Conservation (phyloP, 2,888 invertebrate genomes). For the Chymomyza fuscimana region DNA sequence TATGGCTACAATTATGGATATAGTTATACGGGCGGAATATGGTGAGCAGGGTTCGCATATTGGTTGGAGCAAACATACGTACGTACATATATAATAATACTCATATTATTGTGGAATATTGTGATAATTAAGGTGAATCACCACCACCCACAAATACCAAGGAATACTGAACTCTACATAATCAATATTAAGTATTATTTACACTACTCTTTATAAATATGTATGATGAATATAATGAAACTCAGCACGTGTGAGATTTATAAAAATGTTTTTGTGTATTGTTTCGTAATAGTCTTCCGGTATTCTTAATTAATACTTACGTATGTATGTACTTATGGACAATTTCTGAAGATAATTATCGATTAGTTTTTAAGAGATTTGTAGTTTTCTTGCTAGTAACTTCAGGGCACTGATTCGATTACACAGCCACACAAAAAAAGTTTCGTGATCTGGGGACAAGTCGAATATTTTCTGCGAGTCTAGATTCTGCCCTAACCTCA, state of each 20-base stretch:
- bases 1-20: slow-evolving; percentile 54
- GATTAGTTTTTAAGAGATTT: too few species aligned
- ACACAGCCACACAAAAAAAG: too few species aligned
- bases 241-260: background rate
- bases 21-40: slow-evolving; percentile 52
- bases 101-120: slow-evolving; percentile 21
- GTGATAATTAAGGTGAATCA: slow-evolving; percentile 41
- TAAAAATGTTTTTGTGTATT: background rate
- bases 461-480: too few species aligned
- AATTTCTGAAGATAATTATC: too few species aligned
- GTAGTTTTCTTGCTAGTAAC: too few species aligned
- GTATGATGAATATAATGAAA: background rate
- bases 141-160: background rate
- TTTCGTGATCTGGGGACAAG: too few species aligned
- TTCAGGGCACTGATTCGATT: too few species aligned
- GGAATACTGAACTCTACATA: background rate
- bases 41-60: slow-evolving; percentile 33
- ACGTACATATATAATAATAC: background rate
- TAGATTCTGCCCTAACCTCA: too few species aligned
- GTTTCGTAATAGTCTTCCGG: background rate
- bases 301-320: background rate
- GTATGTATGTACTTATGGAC: too few species aligned
- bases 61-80: background rate
- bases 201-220: background rate
- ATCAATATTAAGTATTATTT: background rate